Base-by-base conservation (phyloP, 92 coral and sea anemone genomes). In the Chrysogorgia sp. region DNA sequence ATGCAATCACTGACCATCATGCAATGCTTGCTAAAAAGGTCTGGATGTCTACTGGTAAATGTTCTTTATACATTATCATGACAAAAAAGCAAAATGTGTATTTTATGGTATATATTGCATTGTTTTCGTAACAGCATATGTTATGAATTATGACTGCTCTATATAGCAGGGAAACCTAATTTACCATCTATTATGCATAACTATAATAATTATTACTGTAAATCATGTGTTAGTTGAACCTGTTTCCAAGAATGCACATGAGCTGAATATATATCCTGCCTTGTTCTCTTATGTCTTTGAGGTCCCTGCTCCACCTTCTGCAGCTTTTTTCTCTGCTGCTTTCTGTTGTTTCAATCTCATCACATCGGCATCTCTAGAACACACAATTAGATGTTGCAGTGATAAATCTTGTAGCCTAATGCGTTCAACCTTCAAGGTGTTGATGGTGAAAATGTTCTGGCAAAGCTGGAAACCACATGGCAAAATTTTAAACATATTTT, bases 271-370 rank as follows among this genome's bases (percentile, higher is more conserved):
- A 58, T 30, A 1, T 25, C 24, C n/a, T 30, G 26, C 15, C n/a
- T 12, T 4, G 43, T 2, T 72, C 20, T 53, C 3, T 72, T 55
- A 72, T 72, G 53, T 72, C 79, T 72, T 72, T 10, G 79, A 72
- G 7, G 64, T 10, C 22, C 79, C 79, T 25, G 84, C 76, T 4
- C 71, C 90, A 56, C 81, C 83, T 33, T 67, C 86, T 10, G 90
- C 81, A 0, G 90, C 92, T 61, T 83, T 90, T 57, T 86, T 90
- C 57, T 82, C 93, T 40, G 81, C 90, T 25, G 93, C 93, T 86
- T 86, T 86, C 32, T 77, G 84, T 66, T 90, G 93, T 80, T 90
- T 90, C 33, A 79, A 60, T 71, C 93, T 90, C 90, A 90, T 90
- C 12, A 60, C 85, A 34, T 88, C 92, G 22, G 92, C 89, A 85